Evolutionary conservation across 2,888 invertebrate genomes (phyloP).

Genomic region (Elmis aenea): DNA sequence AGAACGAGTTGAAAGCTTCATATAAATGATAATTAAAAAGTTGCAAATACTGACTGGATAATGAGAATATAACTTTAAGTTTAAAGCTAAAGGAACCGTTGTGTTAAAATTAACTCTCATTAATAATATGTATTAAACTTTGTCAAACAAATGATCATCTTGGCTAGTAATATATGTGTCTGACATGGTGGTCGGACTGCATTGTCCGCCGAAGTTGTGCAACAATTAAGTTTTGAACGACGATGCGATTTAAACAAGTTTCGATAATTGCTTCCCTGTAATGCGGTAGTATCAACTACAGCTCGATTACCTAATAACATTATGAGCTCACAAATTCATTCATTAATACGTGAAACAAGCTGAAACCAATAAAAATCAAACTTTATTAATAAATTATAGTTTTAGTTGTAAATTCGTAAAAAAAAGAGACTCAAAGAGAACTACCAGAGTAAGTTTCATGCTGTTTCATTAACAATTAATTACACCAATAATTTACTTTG

Average conservation of each 20-base stretch:
- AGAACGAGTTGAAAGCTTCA: neutral
- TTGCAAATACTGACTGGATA: too few relatives aligned
- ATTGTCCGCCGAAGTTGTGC: conserved; percentile 23
- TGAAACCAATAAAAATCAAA: too few relatives aligned
- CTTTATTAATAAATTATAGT: too few relatives aligned
- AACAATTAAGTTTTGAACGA: conserved; percentile 28
- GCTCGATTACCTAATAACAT: conserved; percentile 13
- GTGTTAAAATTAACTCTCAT: conserved; percentile 7
- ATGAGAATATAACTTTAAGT: too few relatives aligned
- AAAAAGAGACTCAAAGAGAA: too few relatives aligned
- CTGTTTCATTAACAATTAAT: too few relatives aligned
- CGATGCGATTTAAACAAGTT: conserved; percentile 24
- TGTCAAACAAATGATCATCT: neutral
- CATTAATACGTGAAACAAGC: neutral
- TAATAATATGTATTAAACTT: conserved; percentile 8
- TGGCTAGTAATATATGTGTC: conserved; percentile 7
- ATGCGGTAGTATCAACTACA: conserved; percentile 25
- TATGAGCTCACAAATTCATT: neutral
- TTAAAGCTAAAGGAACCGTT: conserved; percentile 8
- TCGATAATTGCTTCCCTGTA: conserved; percentile 25
- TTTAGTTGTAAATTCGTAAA: too few relatives aligned
- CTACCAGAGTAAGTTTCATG: too few relatives aligned
- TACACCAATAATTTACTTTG: too few relatives aligned
- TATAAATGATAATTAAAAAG: too few relatives aligned
- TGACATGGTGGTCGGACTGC: conserved; percentile 25